Conservation (phyloP, 2,888 invertebrate species). For the Leptarthrus brevirostris region DNA sequence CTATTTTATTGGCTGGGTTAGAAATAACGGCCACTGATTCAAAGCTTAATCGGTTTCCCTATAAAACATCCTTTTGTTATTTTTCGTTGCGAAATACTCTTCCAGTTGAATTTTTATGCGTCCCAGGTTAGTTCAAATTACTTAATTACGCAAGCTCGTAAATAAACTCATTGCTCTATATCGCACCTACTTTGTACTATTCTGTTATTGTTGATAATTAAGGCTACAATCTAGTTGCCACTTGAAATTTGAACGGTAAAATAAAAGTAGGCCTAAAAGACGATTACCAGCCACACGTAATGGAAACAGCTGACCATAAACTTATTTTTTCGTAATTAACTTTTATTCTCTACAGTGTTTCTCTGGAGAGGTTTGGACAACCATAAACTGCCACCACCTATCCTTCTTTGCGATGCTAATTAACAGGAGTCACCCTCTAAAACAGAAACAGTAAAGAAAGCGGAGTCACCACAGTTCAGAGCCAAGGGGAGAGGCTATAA, state of each 20-base stretch:
- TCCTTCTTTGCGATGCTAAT: constrained; percentile 3
- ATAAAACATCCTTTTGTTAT: too few species aligned
- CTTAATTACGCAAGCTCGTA: too few species aligned
- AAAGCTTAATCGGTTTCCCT: too few species aligned
- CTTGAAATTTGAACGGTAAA: constrained; percentile 20
- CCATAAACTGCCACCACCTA: constrained; percentile 16
- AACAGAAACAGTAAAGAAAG: background rate
- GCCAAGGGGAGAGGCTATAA: constrained; percentile 25
- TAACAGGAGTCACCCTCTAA: constrained; percentile 15
- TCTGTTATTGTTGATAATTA: constrained; percentile 4
- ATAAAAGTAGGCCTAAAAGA: constrained; percentile 13
- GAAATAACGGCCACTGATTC: too few species aligned
- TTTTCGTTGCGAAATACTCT: background rate
- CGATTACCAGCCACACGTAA: constrained; percentile 15
- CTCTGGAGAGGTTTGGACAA: too few species aligned
- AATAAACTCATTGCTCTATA: too few species aligned
- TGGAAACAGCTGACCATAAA: constrained; percentile 33
- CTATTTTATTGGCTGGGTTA: too few species aligned
- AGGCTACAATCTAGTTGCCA: constrained; percentile 9
- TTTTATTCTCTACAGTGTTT: too few species aligned
- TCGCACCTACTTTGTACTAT: constrained; percentile 2
- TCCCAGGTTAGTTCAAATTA: too few species aligned
- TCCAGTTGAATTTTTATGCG: too few species aligned
- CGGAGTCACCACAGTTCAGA: too few species aligned
- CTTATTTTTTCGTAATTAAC: constrained; percentile 18